These are phyloP conservation scores for Amphipyra berbera DNA, from an alignment of 2,888 invertebrate genomes.

Conservation along the genomic window DNA sequence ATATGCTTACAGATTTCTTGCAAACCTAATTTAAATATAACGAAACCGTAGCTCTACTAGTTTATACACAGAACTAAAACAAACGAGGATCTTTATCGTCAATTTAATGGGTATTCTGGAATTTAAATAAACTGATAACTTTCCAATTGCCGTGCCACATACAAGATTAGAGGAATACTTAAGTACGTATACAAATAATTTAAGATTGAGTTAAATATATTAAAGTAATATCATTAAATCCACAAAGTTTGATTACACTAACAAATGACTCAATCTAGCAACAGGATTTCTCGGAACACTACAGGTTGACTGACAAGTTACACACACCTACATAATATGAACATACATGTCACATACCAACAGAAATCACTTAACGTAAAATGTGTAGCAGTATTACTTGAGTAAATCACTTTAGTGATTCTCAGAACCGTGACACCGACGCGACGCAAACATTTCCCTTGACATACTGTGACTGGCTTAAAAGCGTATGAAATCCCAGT, in stretches of 20 bases:
- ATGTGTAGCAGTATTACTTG: slow-evolving; percentile 28
- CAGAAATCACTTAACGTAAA: slow-evolving; percentile 36
- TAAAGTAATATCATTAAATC: no score
- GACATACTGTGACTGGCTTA: slow-evolving; percentile 38
- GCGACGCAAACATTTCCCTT: slow-evolving; percentile 32
- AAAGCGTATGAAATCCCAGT: slow-evolving; percentile 39
- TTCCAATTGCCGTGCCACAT: slow-evolving; percentile 3
- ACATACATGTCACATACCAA: slow-evolving; percentile 11
- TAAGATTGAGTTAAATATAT: slow-evolving; percentile 7
- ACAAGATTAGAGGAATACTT: slow-evolving; percentile 22
- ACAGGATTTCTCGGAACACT: slow-evolving; percentile 31
- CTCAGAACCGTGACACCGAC: slow-evolving; percentile 23
- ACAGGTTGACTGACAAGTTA: slow-evolving; percentile 19
- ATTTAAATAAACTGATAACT: slow-evolving; percentile 10
- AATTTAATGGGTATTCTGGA: neutral
- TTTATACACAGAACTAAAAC: neutral
- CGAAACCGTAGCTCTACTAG: neutral
- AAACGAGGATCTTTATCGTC: neutral
- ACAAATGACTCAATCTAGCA: slow-evolving; percentile 28
- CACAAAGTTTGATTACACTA: slow-evolving; percentile 18
- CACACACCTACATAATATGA: neutral
- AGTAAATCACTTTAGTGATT: slow-evolving; percentile 32
- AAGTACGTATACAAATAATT: neutral
- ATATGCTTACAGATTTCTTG: slow-evolving; percentile 15
- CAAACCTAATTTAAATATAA: slow-evolving; percentile 3